Conservation (phyloP, 2,113 vertebrate genomes). For the Mustelus asterias region DNA sequence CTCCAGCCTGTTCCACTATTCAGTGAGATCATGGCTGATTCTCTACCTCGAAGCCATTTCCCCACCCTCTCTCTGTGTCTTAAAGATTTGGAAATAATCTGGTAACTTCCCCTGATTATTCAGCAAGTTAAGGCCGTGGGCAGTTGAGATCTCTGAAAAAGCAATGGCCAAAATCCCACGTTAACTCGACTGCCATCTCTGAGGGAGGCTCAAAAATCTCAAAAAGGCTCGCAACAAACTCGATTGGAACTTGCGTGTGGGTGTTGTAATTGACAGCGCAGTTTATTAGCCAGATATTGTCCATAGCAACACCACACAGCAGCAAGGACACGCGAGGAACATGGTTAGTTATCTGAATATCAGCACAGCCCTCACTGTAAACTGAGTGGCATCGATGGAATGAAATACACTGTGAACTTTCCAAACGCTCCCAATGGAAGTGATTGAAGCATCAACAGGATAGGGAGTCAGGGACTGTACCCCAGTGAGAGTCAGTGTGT, state of each 20-base stretch:
- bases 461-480: too few species aligned
- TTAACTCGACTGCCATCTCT: not conserved
- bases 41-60: too few species aligned
- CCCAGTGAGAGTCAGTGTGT: too few species aligned
- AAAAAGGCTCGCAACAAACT: not conserved
- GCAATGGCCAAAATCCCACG: not conserved
- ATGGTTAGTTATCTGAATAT: not conserved
- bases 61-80: too few species aligned
- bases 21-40: too few species aligned
- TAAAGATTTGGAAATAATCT: too few species aligned
- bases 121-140: not conserved
- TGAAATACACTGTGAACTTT: too few species aligned
- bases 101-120: not conserved
- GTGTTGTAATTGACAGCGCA: not conserved
- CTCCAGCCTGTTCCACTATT: too few species aligned
- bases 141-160: not conserved
- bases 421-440: too few species aligned
- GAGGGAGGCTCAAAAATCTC: not conserved
- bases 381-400: too few species aligned
- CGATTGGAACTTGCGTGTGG: not conserved
- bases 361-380: not conserved
- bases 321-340: too few species aligned
- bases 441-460: too few species aligned
- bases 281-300: not conserved
- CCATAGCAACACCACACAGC: not conserved